Percentiles rank a stretch among this genome's conserved stretches.
These are phyloP conservation scores for Drosophila murphyi DNA, from an alignment of 1,140 invertebrate species.

Conservation along the genomic window DNA sequence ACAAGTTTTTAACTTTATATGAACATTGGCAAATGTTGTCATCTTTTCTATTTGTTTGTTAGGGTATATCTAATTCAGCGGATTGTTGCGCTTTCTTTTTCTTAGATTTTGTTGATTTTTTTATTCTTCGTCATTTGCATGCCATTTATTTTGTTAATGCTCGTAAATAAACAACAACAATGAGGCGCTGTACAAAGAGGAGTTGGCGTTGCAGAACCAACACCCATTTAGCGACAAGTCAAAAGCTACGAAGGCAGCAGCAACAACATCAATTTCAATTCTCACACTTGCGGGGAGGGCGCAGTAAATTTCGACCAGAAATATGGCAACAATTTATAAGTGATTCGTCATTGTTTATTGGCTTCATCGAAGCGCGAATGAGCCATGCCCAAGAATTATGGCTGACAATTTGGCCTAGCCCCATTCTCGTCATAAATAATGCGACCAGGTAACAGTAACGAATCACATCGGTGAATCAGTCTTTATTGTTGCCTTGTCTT, in stretches of 20 bases:
- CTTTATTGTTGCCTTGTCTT: constrained; percentile 10
- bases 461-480: constrained; percentile 37
- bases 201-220: constrained; percentile 5
- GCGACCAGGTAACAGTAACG: constrained; percentile 25
- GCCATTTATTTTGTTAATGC: constrained; percentile 82
- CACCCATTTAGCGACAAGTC: constrained; percentile 65
- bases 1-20: too few relatives aligned
- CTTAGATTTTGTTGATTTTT: constrained; percentile 19
- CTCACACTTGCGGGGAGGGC: constrained; percentile 42
- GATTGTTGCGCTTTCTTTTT: neutral
- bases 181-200: neutral
- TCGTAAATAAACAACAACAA: constrained; percentile 71
- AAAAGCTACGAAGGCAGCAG: constrained; percentile 34
- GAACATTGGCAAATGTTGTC: too few relatives aligned
- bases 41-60: neutral
- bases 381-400: constrained; percentile 68
- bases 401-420: constrained; percentile 57
- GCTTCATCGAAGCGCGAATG: constrained; percentile 71
- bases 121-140: constrained; percentile 70
- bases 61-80: neutral
- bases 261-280: constrained; percentile 69
- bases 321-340: constrained; percentile 82
- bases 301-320: constrained; percentile 54
- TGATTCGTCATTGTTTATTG: constrained; percentile 82
- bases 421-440: constrained; percentile 15